Evolutionary conservation across 2,797 vertebrate genomes (phyloP), one percentile per base, ranked within the genome.

Genomic region (Pseudopleuronectes americanus): DNA sequence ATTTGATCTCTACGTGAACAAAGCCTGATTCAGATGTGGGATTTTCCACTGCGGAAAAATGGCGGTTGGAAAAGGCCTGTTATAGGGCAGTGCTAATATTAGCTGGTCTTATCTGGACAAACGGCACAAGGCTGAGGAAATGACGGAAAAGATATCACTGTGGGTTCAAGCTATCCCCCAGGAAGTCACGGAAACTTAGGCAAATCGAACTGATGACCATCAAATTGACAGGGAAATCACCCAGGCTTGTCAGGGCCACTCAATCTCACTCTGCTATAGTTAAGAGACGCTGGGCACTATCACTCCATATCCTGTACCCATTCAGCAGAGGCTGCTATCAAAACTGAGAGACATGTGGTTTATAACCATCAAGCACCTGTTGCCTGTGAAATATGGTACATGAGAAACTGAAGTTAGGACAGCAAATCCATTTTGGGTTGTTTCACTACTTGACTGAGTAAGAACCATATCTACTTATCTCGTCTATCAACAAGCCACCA

Each of bases 1-100:
- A 89, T 83, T 31, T 77, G 86, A 88, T 90, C 82, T 76, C 66
- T 61, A 8, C 8, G 45, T 64, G 72, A 89, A 89, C 89, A 91
- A 90, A 87, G 86, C 57, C 77, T 2, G 41, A 71, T 81, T 86
- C 82, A 84, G 77, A 60, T 14, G 19, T 73, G 80, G 84, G 77
- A 70, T 81, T 90, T 88, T 87, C 89, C 90, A 87, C 82, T 63
- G 81, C 76, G 84, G 86, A 90, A 90, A 58, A 88, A 84, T 64
- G 72, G 87, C 58, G 61, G 64, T 81, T 77, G 76, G 81, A 87
- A 87, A 84, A 83, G 68, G 64, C 72, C 14, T 64, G 77, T 82
- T 61, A 80, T 64, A 41, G 81, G 74, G 70, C 84, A 81, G 74
- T 2, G 80, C 80, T 86, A 86, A 89, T 84, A 89, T 89, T 87